These are phyloP conservation scores for Bombus polaris DNA, from an alignment of 1,140 invertebrate genomes.

Conservation along the genomic window DNA sequence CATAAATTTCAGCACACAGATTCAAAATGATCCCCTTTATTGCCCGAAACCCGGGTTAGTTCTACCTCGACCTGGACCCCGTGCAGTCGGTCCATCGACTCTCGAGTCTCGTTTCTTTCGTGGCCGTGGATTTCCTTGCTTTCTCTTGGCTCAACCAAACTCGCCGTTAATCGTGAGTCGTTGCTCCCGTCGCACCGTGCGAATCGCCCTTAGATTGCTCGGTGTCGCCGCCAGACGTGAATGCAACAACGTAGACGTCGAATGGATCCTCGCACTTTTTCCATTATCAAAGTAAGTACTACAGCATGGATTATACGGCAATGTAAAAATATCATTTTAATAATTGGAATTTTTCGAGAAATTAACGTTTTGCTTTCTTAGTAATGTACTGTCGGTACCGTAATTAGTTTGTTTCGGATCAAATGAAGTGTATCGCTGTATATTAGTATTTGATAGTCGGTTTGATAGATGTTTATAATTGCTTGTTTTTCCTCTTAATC, in stretches of 20 bases:
- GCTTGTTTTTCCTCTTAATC: neutral
- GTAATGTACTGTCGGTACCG: neutral
- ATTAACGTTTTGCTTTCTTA: neutral
- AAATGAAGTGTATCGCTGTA: neutral
- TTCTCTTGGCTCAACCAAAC: neutral
- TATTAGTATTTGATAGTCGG: neutral
- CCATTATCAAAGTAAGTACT: too few relatives aligned
- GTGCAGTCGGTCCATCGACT: conserved; percentile 64
- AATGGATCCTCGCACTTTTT: too few relatives aligned
- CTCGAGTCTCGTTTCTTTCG: conserved; percentile 16
- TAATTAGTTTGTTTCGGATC: neutral
- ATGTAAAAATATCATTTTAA: neutral
- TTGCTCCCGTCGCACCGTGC: neutral
- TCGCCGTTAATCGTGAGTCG: conserved; percentile 38
- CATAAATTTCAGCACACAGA: conserved; percentile 83
- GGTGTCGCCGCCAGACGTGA: neutral
- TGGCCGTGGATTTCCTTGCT: neutral
- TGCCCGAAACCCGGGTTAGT: conserved; percentile 77
- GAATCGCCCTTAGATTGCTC: neutral
- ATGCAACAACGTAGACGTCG: neutral
- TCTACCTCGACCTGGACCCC: conserved; percentile 65
- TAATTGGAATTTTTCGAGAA: neutral
- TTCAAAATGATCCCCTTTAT: conserved; percentile 83
- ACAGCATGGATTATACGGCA: too few relatives aligned
- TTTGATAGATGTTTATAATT: conserved; percentile 3